phyloP scores from a whole-genome alignment of 2,113 vertebrate species.

The Microtus pennsylvanicus region DNA sequence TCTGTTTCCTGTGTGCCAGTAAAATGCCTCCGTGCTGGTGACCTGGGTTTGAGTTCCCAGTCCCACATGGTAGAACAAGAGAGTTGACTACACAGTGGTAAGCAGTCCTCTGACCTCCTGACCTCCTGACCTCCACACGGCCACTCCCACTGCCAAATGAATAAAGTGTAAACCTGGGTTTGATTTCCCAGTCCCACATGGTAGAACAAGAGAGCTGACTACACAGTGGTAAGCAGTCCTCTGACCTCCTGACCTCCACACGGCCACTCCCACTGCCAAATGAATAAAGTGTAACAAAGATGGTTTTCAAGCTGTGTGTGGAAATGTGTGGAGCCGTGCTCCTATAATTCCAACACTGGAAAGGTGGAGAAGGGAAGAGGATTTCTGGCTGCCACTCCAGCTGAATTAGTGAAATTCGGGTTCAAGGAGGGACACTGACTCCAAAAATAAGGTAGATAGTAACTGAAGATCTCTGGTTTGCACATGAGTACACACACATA shows the following conservation, averaged over 20 bases:
- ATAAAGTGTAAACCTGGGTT: too few species aligned
- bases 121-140: too few species aligned
- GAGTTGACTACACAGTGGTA: neutral
- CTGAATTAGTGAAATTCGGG: too few species aligned
- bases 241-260: too few species aligned
- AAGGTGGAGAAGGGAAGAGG: neutral
- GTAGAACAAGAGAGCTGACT: too few species aligned
- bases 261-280: too few species aligned
- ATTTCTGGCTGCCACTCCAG: neutral
- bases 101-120: too few species aligned
- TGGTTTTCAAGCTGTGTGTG: neutral
- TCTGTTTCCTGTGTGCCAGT: neutral
- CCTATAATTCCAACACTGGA: neutral
- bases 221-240: too few species aligned
- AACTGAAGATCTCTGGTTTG: too few species aligned
- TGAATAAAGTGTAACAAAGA: neutral
- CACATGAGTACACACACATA: neutral
- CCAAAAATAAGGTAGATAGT: neutral
- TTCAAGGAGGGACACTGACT: neutral
- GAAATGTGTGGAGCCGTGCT: neutral
- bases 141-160: too few species aligned
- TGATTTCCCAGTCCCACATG: too few species aligned
- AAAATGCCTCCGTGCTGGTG: neutral
- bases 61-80: neutral
- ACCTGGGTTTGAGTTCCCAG: neutral